Evolutionary conservation across 1,140 invertebrate genomes (phyloP).

Genomic region (Choristoneura fumiferana): DNA sequence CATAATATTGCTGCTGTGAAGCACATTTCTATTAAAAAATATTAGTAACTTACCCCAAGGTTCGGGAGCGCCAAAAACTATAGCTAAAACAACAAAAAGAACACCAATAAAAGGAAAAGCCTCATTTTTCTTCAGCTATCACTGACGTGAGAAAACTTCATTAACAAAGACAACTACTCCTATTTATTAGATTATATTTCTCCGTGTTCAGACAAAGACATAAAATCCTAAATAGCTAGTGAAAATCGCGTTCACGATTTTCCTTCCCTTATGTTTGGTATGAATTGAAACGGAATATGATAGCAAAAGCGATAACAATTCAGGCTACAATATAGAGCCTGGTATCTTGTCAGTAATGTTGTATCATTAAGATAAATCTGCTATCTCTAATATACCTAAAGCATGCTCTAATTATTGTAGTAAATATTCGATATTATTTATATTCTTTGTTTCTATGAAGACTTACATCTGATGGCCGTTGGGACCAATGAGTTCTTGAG

Average conservation of each 20-base stretch:
- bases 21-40: neutral
- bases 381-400: neutral
- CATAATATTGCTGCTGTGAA: too few relatives aligned
- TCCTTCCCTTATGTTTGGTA: neutral
- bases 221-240: neutral
- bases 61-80: neutral
- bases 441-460: neutral
- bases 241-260: neutral
- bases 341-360: neutral
- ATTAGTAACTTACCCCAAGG: neutral
- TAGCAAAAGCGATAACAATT: neutral
- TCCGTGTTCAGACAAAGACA: neutral
- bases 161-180: neutral
- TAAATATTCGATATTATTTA: neutral
- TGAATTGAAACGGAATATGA: neutral
- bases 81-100: neutral
- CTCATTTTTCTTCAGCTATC: neutral
- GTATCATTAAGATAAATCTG: neutral
- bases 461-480: too few relatives aligned
- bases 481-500: too few relatives aligned
- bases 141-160: conserved; percentile 1
- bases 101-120: neutral
- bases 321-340: neutral
- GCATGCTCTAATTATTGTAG: neutral
- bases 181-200: neutral